Conservation (phyloP, 2,888 invertebrate species). For the Lagria hirta region DNA sequence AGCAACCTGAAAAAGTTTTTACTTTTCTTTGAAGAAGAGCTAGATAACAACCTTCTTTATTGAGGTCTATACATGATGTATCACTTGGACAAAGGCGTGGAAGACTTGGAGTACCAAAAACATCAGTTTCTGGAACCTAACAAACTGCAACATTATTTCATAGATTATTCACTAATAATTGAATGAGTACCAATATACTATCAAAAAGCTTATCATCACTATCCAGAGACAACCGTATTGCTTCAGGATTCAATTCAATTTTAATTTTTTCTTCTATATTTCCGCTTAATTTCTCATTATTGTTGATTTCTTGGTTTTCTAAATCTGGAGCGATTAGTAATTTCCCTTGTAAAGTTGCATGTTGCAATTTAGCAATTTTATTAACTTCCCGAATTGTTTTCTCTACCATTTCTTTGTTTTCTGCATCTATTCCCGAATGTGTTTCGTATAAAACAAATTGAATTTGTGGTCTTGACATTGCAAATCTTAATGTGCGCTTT, state of each 20-base stretch:
- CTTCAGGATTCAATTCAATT: background rate
- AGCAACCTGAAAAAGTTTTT: slow-evolving; percentile 12
- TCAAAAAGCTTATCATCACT: slow-evolving; percentile 35
- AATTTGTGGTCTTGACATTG: slow-evolving; percentile 80
- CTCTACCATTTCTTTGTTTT: slow-evolving; percentile 73
- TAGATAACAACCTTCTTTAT: slow-evolving; percentile 66
- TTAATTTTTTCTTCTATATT: slow-evolving; percentile 25
- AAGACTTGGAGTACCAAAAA: slow-evolving; percentile 66
- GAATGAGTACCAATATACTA: slow-evolving; percentile 30
- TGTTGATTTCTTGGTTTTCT: slow-evolving; percentile 42
- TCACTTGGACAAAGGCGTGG: slow-evolving; percentile 62
- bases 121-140: slow-evolving; percentile 69
- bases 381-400: slow-evolving; percentile 71
- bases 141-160: slow-evolving; percentile 3
- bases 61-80: slow-evolving; percentile 53
- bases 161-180: background rate
- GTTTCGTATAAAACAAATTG: slow-evolving; percentile 81
- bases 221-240: slow-evolving; percentile 22
- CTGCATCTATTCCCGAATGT: slow-evolving; percentile 73
- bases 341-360: slow-evolving; percentile 57
- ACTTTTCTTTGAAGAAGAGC: slow-evolving; percentile 70
- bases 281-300: slow-evolving; percentile 37
- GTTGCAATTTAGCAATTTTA: slow-evolving; percentile 67
- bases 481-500: slow-evolving; percentile 68
- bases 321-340: slow-evolving; percentile 23